Evolutionary conservation across 1,140 invertebrate species (phyloP), one percentile per base, ranked within the genome.

Genomic region (Coptotermes formosanus): DNA sequence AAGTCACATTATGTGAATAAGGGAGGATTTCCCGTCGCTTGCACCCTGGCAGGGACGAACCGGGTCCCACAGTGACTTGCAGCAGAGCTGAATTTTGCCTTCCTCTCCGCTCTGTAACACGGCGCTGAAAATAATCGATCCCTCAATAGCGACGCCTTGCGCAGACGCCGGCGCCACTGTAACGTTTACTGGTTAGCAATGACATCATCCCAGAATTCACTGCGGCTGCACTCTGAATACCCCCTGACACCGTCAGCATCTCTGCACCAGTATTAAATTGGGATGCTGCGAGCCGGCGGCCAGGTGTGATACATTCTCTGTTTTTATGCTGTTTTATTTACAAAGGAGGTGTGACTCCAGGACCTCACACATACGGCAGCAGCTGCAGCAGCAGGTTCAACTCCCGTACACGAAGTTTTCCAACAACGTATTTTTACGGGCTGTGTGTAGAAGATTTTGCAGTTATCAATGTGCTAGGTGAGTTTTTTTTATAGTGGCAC

Each of bases 141-240:
- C n/a, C 25, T 75, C 25, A 30, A 75, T 11, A 75, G 64, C n/a
- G 64, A 75, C 64, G 64, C n/a, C 64, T 83, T 4, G 82, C 82
- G 82, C 82, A 83, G 82, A 52, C 82, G 82, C 82, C 82, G 82
- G 82, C 82, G 82, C 82, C 32, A 52, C 82, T 43, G 82, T 48
- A 48, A 43, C 45, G 38, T 83, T 48, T 48, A 83, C 48, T 43
- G 82, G 82, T 43, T 32, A n/a, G 43, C 82, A 32, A 83, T 83
- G 82, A 83, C 82, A 83, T 83, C 82, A 83, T 83, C 82, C 82
- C 82, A 83, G 82, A 83, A 83, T 83, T 6, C 82, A 83, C 9
- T 12, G 64, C 64, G 19, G 14, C 64, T 7, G 64, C 64, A n/a
- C 64, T 75, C n/a, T 30, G 1, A 30, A 25, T 75, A 75, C 64